phyloP scores from a whole-genome alignment of 2,888 invertebrate genomes.

The Blastobasis lacticolella region DNA sequence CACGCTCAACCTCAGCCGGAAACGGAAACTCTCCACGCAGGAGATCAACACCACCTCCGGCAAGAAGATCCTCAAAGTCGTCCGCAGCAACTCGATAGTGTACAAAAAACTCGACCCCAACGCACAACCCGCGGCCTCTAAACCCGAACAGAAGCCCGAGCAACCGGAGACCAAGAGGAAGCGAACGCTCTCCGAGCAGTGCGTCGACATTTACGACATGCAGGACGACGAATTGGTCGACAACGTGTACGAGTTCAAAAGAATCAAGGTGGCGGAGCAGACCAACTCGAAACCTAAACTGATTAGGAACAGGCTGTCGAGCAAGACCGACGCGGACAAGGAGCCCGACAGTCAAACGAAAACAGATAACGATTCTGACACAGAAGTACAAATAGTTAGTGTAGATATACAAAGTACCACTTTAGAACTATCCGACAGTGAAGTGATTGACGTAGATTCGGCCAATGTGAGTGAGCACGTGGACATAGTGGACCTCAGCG shows the following conservation, averaged over 20 bases:
- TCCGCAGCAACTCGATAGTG: slow-evolving; percentile 60
- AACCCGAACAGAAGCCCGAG: slow-evolving; percentile 34
- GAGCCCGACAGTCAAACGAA: slow-evolving; percentile 23
- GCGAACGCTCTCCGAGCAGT: slow-evolving; percentile 53
- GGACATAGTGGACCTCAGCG: slow-evolving; percentile 57
- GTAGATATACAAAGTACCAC: slow-evolving; percentile 37
- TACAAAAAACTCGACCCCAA: slow-evolving; percentile 54
- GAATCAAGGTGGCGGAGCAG: slow-evolving; percentile 46
- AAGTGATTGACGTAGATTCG: slow-evolving; percentile 48
- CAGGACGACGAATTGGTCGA: slow-evolving; percentile 55
- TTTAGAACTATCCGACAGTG: slow-evolving; percentile 37
- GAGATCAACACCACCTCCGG: slow-evolving; percentile 55
- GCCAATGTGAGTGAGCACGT: slow-evolving; percentile 36
- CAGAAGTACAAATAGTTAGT: slow-evolving; percentile 58
- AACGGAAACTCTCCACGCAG: slow-evolving; percentile 57
- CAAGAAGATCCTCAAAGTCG: slow-evolving; percentile 63
- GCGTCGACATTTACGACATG: slow-evolving; percentile 42
- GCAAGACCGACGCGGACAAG: slow-evolving; percentile 25
- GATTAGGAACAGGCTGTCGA: slow-evolving; percentile 41
- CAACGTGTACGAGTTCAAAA: slow-evolving; percentile 58
- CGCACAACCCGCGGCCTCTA: slow-evolving; percentile 24
- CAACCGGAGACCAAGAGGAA: slow-evolving; percentile 40
- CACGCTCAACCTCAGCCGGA: slow-evolving; percentile 49
- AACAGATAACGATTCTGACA: slow-evolving; percentile 47
- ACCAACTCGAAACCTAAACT: slow-evolving; percentile 45